Conservation (phyloP, 2,888 invertebrate genomes). For the Tenthredo distinguenda region DNA sequence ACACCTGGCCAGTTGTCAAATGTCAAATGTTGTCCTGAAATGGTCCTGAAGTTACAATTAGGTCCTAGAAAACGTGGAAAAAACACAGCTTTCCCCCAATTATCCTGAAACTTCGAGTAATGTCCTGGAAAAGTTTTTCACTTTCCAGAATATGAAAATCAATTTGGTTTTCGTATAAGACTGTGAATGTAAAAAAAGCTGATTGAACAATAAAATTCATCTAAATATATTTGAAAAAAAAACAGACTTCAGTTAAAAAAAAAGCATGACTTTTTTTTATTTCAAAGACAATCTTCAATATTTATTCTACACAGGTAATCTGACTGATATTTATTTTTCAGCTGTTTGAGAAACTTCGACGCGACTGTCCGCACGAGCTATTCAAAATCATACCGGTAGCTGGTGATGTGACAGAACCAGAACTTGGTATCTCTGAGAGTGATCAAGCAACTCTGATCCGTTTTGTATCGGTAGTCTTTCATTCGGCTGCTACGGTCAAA, state of each 20-base stretch:
- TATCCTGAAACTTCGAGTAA: too few relatives aligned
- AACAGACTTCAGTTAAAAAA: too few relatives aligned
- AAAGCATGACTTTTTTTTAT: neutral
- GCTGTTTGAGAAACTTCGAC: constrained; percentile 83
- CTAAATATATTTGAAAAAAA: neutral
- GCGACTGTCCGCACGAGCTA: constrained; percentile 80
- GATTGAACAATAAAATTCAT: too few relatives aligned
- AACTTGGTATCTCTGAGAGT: constrained; percentile 80
- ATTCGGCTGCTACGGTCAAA: constrained; percentile 90
- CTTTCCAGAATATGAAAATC: too few relatives aligned
- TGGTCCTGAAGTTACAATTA: too few relatives aligned
- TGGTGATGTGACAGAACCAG: constrained; percentile 83
- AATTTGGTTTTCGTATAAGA: too few relatives aligned
- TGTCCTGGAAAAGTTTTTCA: too few relatives aligned
- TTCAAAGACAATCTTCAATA: neutral
- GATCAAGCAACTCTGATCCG: constrained; percentile 80
- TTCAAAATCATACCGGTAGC: constrained; percentile 84
- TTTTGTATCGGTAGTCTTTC: constrained; percentile 88
- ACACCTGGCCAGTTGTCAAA: neutral
- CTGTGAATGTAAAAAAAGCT: too few relatives aligned
- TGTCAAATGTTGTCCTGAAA: too few relatives aligned
- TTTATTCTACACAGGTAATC: neutral
- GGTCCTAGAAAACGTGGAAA: too few relatives aligned
- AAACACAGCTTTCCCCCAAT: too few relatives aligned
- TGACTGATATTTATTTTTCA: constrained; percentile 64